These are phyloP conservation scores for Leptoclinus maculatus DNA, from an alignment of 2,797 vertebrate genomes.

Conservation along the genomic window DNA sequence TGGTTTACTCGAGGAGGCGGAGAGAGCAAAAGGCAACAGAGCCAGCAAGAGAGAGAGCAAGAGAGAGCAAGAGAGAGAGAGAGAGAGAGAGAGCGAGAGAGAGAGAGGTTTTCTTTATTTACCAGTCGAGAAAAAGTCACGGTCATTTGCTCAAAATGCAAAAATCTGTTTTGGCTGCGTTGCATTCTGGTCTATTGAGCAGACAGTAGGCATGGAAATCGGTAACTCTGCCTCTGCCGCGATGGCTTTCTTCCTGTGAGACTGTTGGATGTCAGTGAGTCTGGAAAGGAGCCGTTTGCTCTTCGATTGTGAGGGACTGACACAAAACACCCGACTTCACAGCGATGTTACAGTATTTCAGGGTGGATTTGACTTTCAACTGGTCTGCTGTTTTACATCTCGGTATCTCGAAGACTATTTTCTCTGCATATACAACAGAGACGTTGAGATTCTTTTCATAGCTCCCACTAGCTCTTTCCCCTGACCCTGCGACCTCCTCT, in stretches of 20 bases:
- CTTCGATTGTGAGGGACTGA: background rate
- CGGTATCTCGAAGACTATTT: background rate
- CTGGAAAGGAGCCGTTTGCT: slow-evolving; percentile 5
- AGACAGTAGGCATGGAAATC: slow-evolving; percentile 1
- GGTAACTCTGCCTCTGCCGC: slow-evolving; percentile 4
- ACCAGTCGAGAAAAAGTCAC: slow-evolving; percentile 16
- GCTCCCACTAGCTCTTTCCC: slow-evolving; percentile 3
- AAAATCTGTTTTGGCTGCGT: slow-evolving; percentile 26
- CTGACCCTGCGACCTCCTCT: slow-evolving; percentile 48
- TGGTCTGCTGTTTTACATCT: slow-evolving; percentile 10
- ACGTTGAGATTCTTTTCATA: slow-evolving; percentile 1
- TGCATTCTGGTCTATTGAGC: slow-evolving; percentile 23
- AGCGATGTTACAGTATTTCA: background rate
- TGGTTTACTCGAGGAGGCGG: slow-evolving; percentile 9
- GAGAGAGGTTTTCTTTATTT: background rate
- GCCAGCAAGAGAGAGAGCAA: background rate
- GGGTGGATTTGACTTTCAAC: background rate
- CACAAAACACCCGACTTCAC: background rate
- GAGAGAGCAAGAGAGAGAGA: background rate
- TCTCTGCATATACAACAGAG: background rate
- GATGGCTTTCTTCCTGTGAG: background rate
- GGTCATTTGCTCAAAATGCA: slow-evolving; percentile 15
- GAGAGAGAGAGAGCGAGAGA: background rate
- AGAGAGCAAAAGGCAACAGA: slow-evolving; percentile 2
- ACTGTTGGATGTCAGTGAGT: background rate